Base-by-base conservation (phyloP, 1,140 invertebrate species). In the Capitella teleta region DNA sequence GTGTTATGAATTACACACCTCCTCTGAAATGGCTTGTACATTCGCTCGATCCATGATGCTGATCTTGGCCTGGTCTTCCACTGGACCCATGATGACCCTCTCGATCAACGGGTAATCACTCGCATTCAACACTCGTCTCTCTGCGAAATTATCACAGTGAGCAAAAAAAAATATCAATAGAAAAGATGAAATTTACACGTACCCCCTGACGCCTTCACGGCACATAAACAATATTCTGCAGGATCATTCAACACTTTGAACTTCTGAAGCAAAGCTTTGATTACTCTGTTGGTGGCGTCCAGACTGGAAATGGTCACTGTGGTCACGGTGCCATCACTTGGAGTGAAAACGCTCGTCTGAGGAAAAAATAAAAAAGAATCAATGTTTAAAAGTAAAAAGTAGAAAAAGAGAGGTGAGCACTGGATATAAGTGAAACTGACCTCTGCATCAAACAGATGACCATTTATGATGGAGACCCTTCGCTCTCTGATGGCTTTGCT, bases 291-390 rank as follows among this genome's bases (percentile, higher is more conserved):
- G 19, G 84, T 83, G 53, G 80, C 85, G 28, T 87, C 83, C 48
- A 86, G 71, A 49, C 84, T 87, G 5, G 85, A 83, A 0, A 87
- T 82, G 80, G 83, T 88, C 1, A 90, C 86, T 54, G 82, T 86
- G 76, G 86, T 87, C 57, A 85, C 81, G 57, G 84, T 87, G 16
- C 85, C 86, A 61, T 84, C 78, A 0, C 85, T 84, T 1, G 86
- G 86, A 3, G 84, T 88, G 59, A 89, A 90, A 52, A 87, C 84
- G 62, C 84, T 86, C 0, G 86, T 89, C 74, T 71, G 52, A 58
- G 60, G 57, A 24, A 46, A 36, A 40, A 44, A 47, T n/a, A 41
- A 57, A 28, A 28, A 49, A 25, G 3, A 25, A 2, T 45, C 10
- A 10, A 40, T 19, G 21, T 3, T 21, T 4, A n/a, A n/a, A n/a